Base-by-base conservation (phyloP, 2,888 invertebrate genomes). In the Andrena minutula region DNA sequence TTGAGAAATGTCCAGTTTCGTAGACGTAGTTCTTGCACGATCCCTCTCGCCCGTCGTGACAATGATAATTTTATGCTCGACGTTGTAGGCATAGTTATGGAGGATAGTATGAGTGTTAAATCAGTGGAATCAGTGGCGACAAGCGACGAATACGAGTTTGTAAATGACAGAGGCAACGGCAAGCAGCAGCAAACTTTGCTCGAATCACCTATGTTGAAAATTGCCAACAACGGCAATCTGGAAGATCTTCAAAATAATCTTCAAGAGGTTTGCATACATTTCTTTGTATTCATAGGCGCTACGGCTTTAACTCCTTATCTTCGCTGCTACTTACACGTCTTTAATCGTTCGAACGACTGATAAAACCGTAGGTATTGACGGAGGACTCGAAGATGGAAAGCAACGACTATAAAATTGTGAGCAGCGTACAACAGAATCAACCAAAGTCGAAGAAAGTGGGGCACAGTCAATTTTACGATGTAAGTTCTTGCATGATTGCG, bases 81-180 rank as follows among this genome's bases (percentile, higher is more conserved):
- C 6, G 3, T 81, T 81, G 8, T 75, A 92, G 93, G 89, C 84
- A 89, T 94, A 93, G 95, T 95, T 94, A 96, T 96, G 96, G 96
- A 96, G 94, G 96, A 95, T 94, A 95, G 95, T 93, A 94, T 96
- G 90, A 96, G 96, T 91, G 95, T 95, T 47, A 96, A 96, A 94
- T 96, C 96, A 78, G 95, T 95, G 90, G 96, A 96, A 94, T 96
- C 96, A 82, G 95, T 95, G 90, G 95, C 95, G 75, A 96, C 96
- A 80, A 96, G 96, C 91, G 96, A 96, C 87, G 96, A 96, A 92
- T 96, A 96, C 94, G 96, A 96, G 92, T 95, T 96, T 88, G 95
- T 96, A 79, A 95, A 95, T 83, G 95, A 95, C 61, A 94, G 94
- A 79, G 95, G 93, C 78, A 91, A 90, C 47, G 89, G 87, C 58